Evolutionary conservation across 2,797 vertebrate genomes (phyloP).

Genomic region (Sebastes matsubarae): DNA sequence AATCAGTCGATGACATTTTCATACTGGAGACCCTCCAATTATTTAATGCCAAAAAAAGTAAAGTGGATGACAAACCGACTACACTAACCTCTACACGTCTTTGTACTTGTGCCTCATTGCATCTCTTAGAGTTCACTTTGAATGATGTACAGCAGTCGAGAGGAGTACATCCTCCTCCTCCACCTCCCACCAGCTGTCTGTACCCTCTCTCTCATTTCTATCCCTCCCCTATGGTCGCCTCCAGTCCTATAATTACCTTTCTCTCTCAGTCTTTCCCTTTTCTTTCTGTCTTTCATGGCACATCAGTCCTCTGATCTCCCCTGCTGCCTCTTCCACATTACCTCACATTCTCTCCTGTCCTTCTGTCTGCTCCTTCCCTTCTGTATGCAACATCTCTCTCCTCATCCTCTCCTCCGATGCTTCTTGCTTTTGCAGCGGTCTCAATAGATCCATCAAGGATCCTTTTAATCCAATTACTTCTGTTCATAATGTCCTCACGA

Average conservation of each 20-base stretch:
- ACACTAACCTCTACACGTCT: not conserved
- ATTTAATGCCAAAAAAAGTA: not conserved
- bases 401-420: constrained; percentile 1
- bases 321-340: not conserved
- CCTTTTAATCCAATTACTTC: constrained; percentile 44
- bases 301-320: not conserved
- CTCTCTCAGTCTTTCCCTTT: not conserved
- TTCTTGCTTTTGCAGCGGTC: constrained; percentile 19
- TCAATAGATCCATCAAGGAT: constrained; percentile 13
- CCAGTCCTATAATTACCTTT: constrained; percentile 13
- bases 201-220: not conserved
- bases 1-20: not conserved
- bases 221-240: not conserved
- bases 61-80: not conserved
- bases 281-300: not conserved
- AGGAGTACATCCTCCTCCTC: not conserved
- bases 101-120: not conserved
- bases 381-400: not conserved
- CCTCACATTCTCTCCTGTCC: not conserved
- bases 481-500: constrained; percentile 20
- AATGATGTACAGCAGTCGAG: not conserved
- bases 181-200: not conserved
- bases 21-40: not conserved
- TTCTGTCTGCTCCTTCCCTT: not conserved
- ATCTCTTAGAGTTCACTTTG: not conserved